These are phyloP conservation scores for Notodonta dromedarius DNA, from an alignment of 2,888 invertebrate species.

Conservation along the genomic window DNA sequence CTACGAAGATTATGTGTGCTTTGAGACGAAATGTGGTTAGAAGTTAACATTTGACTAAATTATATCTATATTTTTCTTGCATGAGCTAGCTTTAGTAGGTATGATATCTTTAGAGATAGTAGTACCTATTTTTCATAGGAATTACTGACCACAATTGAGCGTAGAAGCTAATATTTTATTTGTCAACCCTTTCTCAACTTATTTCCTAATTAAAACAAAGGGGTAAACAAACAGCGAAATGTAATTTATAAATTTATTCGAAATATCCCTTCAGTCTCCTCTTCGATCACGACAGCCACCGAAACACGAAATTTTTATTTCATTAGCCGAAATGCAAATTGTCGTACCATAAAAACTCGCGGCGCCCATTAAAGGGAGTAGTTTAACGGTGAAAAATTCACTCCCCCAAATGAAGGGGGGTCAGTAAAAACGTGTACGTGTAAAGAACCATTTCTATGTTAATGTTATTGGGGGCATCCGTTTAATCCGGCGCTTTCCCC, in stretches of 20 bases:
- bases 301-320: conserved; percentile 11
- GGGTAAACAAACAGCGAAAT: too few relatives aligned
- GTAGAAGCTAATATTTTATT: too few relatives aligned
- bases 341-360: conserved; percentile 31
- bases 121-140: too few relatives aligned
- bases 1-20: not conserved
- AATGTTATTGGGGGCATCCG: conserved; percentile 77
- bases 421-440: conserved; percentile 66
- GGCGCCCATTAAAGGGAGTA: conserved; percentile 37
- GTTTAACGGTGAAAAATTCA: conserved; percentile 55
- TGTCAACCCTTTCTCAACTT: too few relatives aligned
- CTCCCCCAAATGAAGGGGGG: conserved; percentile 55
- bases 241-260: too few relatives aligned
- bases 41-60: not conserved
- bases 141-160: too few relatives aligned
- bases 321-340: conserved; percentile 27
- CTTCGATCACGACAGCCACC: not conserved
- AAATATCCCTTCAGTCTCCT: not conserved
- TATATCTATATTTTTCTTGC: too few relatives aligned
- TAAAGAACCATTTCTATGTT: conserved; percentile 72
- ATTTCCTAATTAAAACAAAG: too few relatives aligned
- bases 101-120: too few relatives aligned
- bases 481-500: conserved; percentile 74
- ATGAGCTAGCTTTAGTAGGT: too few relatives aligned
- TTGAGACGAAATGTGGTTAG: not conserved